phyloP scores from a whole-genome alignment of 2,797 vertebrate species.

The Spizella passerina region DNA sequence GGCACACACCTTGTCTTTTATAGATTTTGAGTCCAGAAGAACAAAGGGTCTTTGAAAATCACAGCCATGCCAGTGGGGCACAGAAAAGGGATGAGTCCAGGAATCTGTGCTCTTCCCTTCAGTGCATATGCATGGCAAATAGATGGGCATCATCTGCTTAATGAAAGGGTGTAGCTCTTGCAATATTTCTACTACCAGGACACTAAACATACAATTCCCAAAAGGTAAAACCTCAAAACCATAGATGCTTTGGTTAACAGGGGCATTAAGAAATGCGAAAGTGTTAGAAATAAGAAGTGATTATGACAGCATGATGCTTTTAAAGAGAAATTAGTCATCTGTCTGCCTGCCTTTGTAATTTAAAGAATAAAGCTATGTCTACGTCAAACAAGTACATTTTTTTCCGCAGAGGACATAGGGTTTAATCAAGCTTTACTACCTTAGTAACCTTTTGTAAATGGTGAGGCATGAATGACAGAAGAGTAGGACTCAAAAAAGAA shows the following conservation, averaged over 20 bases:
- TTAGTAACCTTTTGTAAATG: slow-evolving; percentile 23
- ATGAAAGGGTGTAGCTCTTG: not conserved
- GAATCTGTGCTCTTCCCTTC: not conserved
- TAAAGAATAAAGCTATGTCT: slow-evolving; percentile 22
- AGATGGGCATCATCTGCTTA: not conserved
- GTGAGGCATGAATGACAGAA: not conserved
- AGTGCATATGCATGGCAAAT: not conserved
- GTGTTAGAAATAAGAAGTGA: not conserved
- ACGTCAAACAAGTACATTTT: not conserved
- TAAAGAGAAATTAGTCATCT: not conserved
- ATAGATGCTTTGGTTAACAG: not conserved
- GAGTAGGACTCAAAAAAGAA: not conserved
- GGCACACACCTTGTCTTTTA: not conserved
- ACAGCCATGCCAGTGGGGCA: not conserved
- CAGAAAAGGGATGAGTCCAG: not conserved
- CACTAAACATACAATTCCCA: not conserved
- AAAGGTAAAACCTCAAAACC: not conserved
- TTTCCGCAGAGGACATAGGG: not conserved
- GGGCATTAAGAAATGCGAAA: slow-evolving; percentile 5
- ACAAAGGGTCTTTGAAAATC: not conserved
- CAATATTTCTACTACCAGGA: not conserved
- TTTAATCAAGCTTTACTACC: slow-evolving; percentile 28
- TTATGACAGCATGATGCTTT: not conserved
- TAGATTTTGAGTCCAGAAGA: not conserved
- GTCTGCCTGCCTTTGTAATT: slow-evolving; percentile 32